Percentiles rank a stretch among this genome's conserved stretches.
Evolutionary conservation across 2,888 invertebrate species (phyloP).

Genomic region (Dione vanillae): DNA sequence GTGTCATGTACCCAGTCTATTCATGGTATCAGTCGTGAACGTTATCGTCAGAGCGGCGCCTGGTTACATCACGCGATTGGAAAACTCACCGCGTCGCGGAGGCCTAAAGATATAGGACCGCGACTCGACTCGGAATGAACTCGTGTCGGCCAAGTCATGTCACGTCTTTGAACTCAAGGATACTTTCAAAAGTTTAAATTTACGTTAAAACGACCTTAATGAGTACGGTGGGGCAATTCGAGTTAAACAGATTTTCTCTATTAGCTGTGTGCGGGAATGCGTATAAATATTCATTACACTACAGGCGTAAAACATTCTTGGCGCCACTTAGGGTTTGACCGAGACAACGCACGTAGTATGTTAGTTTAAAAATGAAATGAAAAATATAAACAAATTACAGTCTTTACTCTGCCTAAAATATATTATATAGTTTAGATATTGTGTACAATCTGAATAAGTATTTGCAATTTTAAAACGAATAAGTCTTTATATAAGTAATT

Average conservation of each 20-base stretch:
- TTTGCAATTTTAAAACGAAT: not conserved
- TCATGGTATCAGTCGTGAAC: slow-evolving; percentile 52
- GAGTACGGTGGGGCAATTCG: slow-evolving; percentile 57
- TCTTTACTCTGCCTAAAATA: not conserved
- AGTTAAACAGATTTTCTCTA: slow-evolving; percentile 55
- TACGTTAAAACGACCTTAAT: slow-evolving; percentile 74
- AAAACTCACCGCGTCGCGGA: slow-evolving; percentile 70
- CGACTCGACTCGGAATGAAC: slow-evolving; percentile 65
- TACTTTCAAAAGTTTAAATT: slow-evolving; percentile 77
- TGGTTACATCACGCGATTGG: slow-evolving; percentile 77
- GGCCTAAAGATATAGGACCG: slow-evolving; percentile 64
- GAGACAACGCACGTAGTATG: slow-evolving; percentile 63
- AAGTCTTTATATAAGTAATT: slow-evolving; percentile 17
- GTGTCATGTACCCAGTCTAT: slow-evolving; percentile 51
- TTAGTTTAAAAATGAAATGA: slow-evolving; percentile 1
- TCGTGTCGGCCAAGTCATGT: slow-evolving; percentile 58
- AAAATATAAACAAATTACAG: not conserved
- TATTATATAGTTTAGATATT: not conserved
- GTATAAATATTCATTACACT: slow-evolving; percentile 72
- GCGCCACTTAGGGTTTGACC: slow-evolving; percentile 57
- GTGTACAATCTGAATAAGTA: not conserved
- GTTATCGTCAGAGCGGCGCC: slow-evolving; percentile 71
- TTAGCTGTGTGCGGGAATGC: slow-evolving; percentile 57
- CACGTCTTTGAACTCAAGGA: slow-evolving; percentile 67
- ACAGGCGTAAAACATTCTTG: slow-evolving; percentile 51